Evolutionary conservation across 2,113 vertebrate genomes (phyloP), one percentile per base, ranked within the genome.

Genomic region (Prunella himalayana): DNA sequence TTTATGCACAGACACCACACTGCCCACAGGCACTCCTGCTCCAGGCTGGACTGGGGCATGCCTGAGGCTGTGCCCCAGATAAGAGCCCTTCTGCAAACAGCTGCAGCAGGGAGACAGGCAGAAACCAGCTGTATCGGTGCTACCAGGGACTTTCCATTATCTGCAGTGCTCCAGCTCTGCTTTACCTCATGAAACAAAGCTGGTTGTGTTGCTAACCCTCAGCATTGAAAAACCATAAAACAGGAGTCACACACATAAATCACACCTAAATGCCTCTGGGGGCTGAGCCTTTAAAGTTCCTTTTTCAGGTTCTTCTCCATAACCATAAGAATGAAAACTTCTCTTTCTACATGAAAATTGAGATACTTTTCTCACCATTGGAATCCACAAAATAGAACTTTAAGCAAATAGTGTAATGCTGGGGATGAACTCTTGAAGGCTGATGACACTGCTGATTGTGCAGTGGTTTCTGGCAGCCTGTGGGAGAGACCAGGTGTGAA

Each of bases 101-200:
- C 79, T 94, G 94, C 88, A 60, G 56, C 54, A 22, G 53, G 56
- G 63, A 95, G 80, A 72, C 49, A 76, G 11, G 81, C 87, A 90
- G 77, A 86, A 93, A 72, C 90, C 90, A 69, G 88, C 75, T 96
- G 59, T 86, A 44, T 88, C 4, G 0, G 71, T 44, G 83, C 81
- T 92, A 95, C 88, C 94, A 95, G 96, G 96, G 96, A 92, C 95
- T 97, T 97, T 96, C 96, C 96, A 94, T 78, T 78, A 86, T 92
- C 91, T 81, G 80, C 75, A 86, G 35, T 28, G 56, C 45, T 97
- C 94, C 92, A 94, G 92, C 92, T 70, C 72, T 8, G 3, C 83
- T 95, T 93, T 88, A 90, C 95, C 88, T 95, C 92, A 95, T 86
- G 63, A 96, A 94, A 93, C 88, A 92, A 88, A 95, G 79, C 83